Conservation (phyloP, 2,888 invertebrate species). For the Periphyllus acericola region DNA sequence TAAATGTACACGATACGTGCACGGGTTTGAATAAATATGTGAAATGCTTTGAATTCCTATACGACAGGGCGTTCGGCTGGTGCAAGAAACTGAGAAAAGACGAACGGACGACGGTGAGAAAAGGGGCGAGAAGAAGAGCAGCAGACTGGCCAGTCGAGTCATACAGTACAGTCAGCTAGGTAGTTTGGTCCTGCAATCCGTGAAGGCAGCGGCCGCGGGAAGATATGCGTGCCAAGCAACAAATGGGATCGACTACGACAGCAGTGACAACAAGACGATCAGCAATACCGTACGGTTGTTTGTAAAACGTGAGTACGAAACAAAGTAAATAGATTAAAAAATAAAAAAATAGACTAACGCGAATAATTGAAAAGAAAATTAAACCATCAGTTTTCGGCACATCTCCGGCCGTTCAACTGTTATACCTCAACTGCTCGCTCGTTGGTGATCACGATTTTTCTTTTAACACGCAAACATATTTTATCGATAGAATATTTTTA, state of each 20-base stretch:
- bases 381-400: no score
- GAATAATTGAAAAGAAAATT: no score
- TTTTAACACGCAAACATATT: no score
- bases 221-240: slow-evolving; percentile 48
- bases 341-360: no score
- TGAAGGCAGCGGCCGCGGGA: slow-evolving; percentile 26
- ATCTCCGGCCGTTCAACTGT: no score
- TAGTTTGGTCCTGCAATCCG: slow-evolving; percentile 48
- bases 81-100: slow-evolving; percentile 35
- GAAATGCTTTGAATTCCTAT: no score
- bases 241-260: slow-evolving; percentile 22
- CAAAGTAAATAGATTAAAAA: no score
- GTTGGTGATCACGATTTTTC: no score
- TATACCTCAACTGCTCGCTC: no score
- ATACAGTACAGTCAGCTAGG: slow-evolving; percentile 51
- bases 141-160: slow-evolving; percentile 1
- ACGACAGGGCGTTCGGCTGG: slow-evolving; percentile 31
- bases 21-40: no score
- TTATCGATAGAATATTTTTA: no score
- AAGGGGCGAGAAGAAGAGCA: slow-evolving; percentile 27
- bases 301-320: slow-evolving; percentile 41
- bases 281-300: slow-evolving; percentile 32
- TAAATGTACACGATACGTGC: no score
- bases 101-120: slow-evolving; percentile 17
- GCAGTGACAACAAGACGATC: slow-evolving; percentile 11